Conservation (phyloP, 2,113 vertebrate species). For the Dromas ardeola region DNA sequence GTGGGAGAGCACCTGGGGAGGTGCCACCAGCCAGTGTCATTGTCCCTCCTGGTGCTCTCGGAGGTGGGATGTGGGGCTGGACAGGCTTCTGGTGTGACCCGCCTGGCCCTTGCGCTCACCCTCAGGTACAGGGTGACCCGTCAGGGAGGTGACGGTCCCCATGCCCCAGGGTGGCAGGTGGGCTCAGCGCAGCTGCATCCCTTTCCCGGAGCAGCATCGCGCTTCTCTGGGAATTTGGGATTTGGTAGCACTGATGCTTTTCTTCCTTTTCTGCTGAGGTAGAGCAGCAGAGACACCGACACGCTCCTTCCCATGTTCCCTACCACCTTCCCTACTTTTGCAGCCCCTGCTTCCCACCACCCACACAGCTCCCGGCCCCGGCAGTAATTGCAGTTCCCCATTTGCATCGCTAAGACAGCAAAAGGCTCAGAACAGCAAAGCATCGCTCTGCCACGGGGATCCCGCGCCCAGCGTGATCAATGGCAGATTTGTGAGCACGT, state of each 20-base stretch:
- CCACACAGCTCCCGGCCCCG: background rate
- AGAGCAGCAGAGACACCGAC: background rate
- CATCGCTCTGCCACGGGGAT: background rate
- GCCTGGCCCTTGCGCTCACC: background rate
- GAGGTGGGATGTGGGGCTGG: background rate
- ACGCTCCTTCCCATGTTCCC: background rate
- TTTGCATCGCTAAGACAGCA: background rate
- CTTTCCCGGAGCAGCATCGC: fast-evolving
- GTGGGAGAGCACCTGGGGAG: background rate
- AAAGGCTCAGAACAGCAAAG: background rate
- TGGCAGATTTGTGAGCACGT: background rate
- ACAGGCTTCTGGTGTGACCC: background rate
- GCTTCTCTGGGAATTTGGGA: background rate
- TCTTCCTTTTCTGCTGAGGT: background rate
- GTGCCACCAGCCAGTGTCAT: background rate
- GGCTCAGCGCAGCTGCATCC: background rate
- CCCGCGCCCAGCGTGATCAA: fast-evolving
- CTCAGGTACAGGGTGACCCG: fast-evolving
- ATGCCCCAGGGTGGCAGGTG: fast-evolving
- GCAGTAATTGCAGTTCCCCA: background rate
- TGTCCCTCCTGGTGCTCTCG: background rate
- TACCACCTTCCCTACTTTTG: background rate
- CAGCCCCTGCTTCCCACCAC: background rate
- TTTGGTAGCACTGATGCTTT: background rate
- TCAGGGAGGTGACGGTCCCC: background rate